These are phyloP conservation scores for Anodontia alba DNA, from an alignment of 2,888 invertebrate species.

Conservation along the genomic window DNA sequence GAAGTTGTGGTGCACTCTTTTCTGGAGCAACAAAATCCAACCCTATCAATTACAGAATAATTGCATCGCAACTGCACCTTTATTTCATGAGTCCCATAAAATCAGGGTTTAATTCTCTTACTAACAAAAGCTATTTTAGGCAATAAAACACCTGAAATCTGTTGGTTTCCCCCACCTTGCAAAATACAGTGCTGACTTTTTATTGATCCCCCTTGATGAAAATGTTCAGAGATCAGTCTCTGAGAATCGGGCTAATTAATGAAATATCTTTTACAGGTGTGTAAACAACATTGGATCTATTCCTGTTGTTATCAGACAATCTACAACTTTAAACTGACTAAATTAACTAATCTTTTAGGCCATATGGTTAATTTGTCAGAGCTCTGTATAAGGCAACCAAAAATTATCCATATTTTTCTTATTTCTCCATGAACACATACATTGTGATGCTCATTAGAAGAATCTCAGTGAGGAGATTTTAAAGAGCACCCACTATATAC, in stretches of 20 bases:
- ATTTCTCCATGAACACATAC: too few relatives aligned
- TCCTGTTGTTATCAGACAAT: slow-evolving; percentile 8
- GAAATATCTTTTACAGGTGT: slow-evolving; percentile 3
- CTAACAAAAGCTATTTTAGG: neutral
- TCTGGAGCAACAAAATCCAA: too few relatives aligned
- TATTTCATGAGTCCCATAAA: neutral
- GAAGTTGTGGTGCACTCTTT: too few relatives aligned
- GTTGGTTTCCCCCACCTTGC: neutral
- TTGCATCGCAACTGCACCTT: neutral
- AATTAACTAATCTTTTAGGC: neutral
- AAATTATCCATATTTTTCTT: too few relatives aligned
- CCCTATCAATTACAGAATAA: too few relatives aligned
- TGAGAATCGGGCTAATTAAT: slow-evolving; percentile 4
- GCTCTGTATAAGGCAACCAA: neutral
- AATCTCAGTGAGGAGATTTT: too few relatives aligned
- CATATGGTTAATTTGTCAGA: slow-evolving; percentile 9
- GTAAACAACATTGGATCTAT: neutral
- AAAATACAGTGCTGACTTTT: neutral
- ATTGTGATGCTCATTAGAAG: too few relatives aligned
- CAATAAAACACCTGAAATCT: slow-evolving; percentile 14
- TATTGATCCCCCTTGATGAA: neutral
- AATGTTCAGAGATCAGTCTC: neutral
- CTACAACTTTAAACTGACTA: slow-evolving; percentile 1
- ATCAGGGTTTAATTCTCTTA: neutral
- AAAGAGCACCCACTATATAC: too few relatives aligned